phyloP scores from a whole-genome alignment of 2,888 invertebrate genomes.

The Noctua pronuba region DNA sequence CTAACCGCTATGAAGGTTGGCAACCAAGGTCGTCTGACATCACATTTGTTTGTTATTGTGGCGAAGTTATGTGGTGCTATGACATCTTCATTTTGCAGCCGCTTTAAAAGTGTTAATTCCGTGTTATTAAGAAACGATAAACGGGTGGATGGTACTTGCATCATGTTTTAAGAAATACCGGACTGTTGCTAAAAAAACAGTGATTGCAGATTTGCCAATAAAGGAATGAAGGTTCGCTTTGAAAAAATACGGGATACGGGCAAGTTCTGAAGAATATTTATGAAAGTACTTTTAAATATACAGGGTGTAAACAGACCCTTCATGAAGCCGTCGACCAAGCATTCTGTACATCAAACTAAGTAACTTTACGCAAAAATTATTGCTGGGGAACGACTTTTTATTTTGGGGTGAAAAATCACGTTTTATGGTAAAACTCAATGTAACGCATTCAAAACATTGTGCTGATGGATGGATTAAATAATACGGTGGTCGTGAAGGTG shows the following conservation, averaged over 20 bases:
- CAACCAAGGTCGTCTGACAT: constrained; percentile 55
- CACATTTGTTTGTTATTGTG: constrained; percentile 41
- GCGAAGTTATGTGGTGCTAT: constrained; percentile 8
- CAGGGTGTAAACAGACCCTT: too few species aligned
- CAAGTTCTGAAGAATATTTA: constrained; percentile 15
- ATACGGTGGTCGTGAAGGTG: too few species aligned
- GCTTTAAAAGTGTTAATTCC: constrained; percentile 11
- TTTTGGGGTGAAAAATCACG: too few species aligned
- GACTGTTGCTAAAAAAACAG: neutral
- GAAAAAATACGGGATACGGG: neutral
- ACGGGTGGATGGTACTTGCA: neutral
- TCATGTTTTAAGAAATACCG: neutral
- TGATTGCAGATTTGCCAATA: constrained; percentile 3
- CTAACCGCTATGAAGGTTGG: constrained; percentile 39
- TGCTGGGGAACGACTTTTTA: too few species aligned
- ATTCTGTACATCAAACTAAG: too few species aligned
- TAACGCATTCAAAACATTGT: too few species aligned
- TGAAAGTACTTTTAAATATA: constrained; percentile 11
- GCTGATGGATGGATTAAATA: too few species aligned
- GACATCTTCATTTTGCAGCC: constrained; percentile 37
- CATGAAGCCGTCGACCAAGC: too few species aligned
- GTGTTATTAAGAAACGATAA: constrained; percentile 15
- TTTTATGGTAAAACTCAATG: too few species aligned
- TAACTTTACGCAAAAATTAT: too few species aligned
- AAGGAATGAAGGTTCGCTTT: constrained; percentile 1